phyloP scores from a whole-genome alignment of 2,888 invertebrate species.

The Caenorhabditis sp. region DNA sequence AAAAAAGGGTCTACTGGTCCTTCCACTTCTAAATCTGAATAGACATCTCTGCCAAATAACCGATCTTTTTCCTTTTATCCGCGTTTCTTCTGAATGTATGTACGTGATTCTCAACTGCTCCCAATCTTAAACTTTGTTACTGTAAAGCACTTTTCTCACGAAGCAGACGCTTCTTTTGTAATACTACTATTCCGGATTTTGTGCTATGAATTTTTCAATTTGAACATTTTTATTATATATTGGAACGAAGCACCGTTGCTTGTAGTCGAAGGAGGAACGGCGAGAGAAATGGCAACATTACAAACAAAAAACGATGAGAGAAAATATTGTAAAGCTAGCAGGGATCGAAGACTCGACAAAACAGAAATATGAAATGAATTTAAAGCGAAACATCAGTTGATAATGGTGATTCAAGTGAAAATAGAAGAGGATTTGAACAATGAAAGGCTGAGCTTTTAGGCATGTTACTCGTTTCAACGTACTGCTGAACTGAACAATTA shows the following conservation, averaged over 20 bases:
- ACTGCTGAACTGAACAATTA: slow-evolving; percentile 28
- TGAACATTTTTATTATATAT: not conserved
- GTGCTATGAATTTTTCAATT: not conserved
- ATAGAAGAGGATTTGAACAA: slow-evolving; percentile 7
- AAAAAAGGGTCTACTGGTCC: slow-evolving; percentile 14
- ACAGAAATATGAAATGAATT: slow-evolving; percentile 9
- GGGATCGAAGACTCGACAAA: slow-evolving; percentile 20
- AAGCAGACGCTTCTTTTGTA: not conserved
- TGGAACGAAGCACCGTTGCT: slow-evolving; percentile 10
- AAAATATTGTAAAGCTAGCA: slow-evolving; percentile 36
- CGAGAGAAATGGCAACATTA: slow-evolving; percentile 45
- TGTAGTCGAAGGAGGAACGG: slow-evolving; percentile 21
- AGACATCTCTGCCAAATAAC: not conserved
- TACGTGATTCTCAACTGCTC: not conserved
- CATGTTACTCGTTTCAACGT: slow-evolving; percentile 34
- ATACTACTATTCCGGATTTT: not conserved
- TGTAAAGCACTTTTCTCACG: too few relatives aligned
- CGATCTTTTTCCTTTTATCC: slow-evolving; percentile 8
- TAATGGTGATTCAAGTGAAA: slow-evolving; percentile 32
- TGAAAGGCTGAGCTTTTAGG: slow-evolving; percentile 42
- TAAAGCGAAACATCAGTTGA: slow-evolving; percentile 26
- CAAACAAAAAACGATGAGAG: not conserved
- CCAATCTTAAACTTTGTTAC: not conserved
- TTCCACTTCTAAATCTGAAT: not conserved
- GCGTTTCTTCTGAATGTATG: not conserved